These are phyloP conservation scores for Catocala sponsa DNA, from an alignment of 2,888 invertebrate genomes.

Conservation along the genomic window DNA sequence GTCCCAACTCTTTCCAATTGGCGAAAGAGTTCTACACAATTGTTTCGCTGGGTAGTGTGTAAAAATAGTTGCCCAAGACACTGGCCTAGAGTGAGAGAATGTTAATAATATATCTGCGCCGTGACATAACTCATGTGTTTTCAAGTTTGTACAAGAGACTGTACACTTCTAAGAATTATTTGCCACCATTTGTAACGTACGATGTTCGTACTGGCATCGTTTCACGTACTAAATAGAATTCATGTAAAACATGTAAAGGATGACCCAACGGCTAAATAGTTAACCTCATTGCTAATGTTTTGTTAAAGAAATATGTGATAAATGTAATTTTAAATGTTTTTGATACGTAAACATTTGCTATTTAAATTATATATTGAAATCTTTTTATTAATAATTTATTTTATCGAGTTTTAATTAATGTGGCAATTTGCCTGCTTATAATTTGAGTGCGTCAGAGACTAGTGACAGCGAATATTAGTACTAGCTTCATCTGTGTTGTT, in stretches of 20 bases:
- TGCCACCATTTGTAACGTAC: constrained; percentile 24
- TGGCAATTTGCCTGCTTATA: constrained; percentile 11
- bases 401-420: constrained; percentile 6
- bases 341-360: too few relatives aligned
- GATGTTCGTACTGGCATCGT: constrained; percentile 19
- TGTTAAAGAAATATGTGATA: too few relatives aligned
- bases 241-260: background rate
- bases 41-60: constrained; percentile 64
- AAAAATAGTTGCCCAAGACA: constrained; percentile 73
- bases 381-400: constrained; percentile 6
- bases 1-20: constrained; percentile 76
- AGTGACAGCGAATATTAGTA: too few relatives aligned
- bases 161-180: constrained; percentile 41
- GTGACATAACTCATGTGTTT: constrained; percentile 61
- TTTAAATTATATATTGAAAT: background rate
- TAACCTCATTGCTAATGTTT: background rate
- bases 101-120: constrained; percentile 62
- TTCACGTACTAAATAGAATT: constrained; percentile 9
- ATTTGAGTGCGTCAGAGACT: background rate
- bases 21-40: constrained; percentile 72
- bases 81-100: constrained; percentile 62
- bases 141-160: constrained; percentile 41
- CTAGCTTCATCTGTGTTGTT: too few relatives aligned
- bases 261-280: background rate
- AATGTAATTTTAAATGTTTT: too few relatives aligned